A percentile compares a stretch with the other conserved stretches of the same genome.
These are phyloP conservation scores for Idaea aversata DNA, from an alignment of 2,888 invertebrate genomes.

Conservation along the genomic window DNA sequence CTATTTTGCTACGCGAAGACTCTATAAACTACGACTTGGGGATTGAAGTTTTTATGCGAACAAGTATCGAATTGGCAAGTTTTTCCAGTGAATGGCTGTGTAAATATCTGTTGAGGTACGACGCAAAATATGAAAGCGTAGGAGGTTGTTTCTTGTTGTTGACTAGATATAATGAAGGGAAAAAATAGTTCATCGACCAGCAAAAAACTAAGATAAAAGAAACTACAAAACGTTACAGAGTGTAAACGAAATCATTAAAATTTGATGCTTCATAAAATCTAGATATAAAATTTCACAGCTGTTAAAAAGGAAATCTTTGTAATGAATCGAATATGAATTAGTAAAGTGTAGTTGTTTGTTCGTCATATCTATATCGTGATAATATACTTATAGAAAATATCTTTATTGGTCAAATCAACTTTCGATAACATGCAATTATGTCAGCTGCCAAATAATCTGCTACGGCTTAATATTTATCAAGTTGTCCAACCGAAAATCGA, in stretches of 20 bases:
- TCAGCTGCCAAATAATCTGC: neutral
- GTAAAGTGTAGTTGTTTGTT: neutral
- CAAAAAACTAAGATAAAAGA: neutral
- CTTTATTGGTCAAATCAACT: neutral
- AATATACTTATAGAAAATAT: neutral
- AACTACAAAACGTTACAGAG: neutral
- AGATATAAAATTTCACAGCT: neutral
- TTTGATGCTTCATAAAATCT: neutral
- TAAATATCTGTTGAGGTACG: slow-evolving; percentile 8
- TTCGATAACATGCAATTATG: neutral
- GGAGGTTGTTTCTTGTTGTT: slow-evolving; percentile 15
- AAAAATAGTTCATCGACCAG: slow-evolving; percentile 13
- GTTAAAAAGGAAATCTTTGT: neutral
- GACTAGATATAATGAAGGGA: slow-evolving; percentile 9
- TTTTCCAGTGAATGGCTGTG: neutral
- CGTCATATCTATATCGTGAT: neutral
- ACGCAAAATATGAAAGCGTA: slow-evolving; percentile 15
- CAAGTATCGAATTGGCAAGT: slow-evolving; percentile 12
- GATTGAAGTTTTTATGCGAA: slow-evolving; percentile 16
- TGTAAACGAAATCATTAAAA: neutral
- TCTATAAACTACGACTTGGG: slow-evolving; percentile 7
- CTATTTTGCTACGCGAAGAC: slow-evolving; percentile 29
- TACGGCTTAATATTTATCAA: neutral
- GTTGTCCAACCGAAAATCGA: too few species aligned
- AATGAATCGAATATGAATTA: neutral